A percentile compares a stretch with the other conserved stretches of the same genome.
These are phyloP conservation scores for Diacarnus erythraeanus DNA, from an alignment of 37 sponge, comb jelly and placozoan species.

Conservation along the genomic window DNA sequence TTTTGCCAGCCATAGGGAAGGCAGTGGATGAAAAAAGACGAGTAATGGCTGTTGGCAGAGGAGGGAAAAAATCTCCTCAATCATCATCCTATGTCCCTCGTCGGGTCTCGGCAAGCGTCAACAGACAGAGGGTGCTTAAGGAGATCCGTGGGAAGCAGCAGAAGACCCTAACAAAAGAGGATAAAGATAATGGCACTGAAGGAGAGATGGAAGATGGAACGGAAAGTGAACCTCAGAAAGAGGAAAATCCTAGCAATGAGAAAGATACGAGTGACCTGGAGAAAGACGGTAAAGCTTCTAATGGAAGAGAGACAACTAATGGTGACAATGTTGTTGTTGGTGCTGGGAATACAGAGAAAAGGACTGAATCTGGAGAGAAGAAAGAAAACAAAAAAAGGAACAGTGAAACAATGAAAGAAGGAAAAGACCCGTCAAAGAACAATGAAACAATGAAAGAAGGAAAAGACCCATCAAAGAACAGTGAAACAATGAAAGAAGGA, in stretches of 20 bases:
- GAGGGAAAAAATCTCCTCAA: not conserved
- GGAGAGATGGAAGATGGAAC: not conserved
- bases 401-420: not conserved
- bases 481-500: not conserved
- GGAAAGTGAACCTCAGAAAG: too few relatives aligned
- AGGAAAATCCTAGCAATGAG: not conserved
- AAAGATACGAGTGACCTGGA: not conserved
- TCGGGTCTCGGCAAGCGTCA: not conserved
- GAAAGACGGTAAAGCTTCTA: not conserved
- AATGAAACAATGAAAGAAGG: not conserved
- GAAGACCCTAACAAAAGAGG: too few relatives aligned
- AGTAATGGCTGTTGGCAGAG: not conserved
- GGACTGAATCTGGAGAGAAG: not conserved
- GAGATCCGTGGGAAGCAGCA: not conserved
- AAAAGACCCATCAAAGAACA: not conserved
- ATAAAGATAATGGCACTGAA: not conserved
- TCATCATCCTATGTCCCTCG: not conserved
- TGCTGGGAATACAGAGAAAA: not conserved
- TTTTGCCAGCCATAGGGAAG: not conserved
- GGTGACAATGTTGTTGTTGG: not conserved
- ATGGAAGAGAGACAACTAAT: not conserved
- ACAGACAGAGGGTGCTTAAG: not conserved
- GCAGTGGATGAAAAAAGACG: not conserved
- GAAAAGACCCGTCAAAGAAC: not conserved
- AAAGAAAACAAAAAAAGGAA: not conserved